Conservation (phyloP, 2,797 vertebrate species). For the Amniataba percoides region DNA sequence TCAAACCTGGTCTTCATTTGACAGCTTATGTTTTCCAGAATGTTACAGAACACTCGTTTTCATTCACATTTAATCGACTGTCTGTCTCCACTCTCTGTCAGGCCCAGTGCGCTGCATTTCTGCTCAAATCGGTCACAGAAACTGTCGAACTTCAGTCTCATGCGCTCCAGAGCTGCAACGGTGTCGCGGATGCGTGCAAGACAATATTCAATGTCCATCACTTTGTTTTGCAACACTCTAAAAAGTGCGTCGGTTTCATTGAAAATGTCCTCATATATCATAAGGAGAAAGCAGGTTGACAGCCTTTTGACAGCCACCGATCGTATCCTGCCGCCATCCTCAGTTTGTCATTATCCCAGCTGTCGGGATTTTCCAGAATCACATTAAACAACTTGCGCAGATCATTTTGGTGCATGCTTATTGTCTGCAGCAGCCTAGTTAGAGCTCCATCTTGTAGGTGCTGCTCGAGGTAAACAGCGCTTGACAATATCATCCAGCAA, state of each 20-base stretch:
- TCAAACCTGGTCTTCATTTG: constrained; percentile 11
- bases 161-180: neutral
- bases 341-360: constrained; percentile 20
- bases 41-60: neutral
- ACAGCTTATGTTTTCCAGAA: constrained; percentile 1
- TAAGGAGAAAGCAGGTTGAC: constrained; percentile 7
- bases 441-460: neutral
- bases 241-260: constrained; percentile 3
- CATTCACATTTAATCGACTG: neutral
- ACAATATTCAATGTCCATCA: neutral
- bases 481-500: constrained; percentile 15
- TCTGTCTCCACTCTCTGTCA: neutral
- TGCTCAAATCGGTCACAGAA: constrained; percentile 8
- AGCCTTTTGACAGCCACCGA: constrained; percentile 26
- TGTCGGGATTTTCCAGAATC: too few species aligned
- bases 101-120: neutral
- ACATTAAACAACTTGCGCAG: constrained; percentile 3
- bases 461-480: neutral
- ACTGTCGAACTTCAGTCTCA: neutral
- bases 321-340: neutral
- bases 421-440: constrained; percentile 24
- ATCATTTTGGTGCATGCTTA: constrained; percentile 27
- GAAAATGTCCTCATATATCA: neutral
- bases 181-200: neutral
- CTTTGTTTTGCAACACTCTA: constrained; percentile 17